Percentiles rank a stretch among this genome's conserved stretches.
These are phyloP conservation scores for Esperia sulphurella DNA, from an alignment of 2,888 invertebrate species.

Conservation along the genomic window DNA sequence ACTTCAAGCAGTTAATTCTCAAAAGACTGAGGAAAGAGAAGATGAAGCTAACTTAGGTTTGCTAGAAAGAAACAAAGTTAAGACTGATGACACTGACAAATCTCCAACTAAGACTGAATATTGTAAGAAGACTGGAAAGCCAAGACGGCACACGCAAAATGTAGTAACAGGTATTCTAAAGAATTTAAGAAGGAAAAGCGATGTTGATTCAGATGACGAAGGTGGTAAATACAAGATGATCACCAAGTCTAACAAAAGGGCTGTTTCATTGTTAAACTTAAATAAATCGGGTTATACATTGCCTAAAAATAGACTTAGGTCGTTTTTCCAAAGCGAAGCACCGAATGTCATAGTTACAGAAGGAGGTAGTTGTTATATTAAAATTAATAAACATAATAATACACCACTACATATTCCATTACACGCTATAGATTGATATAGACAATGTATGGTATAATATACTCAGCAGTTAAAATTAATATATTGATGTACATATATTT, in stretches of 20 bases:
- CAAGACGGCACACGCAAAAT: slow-evolving; percentile 46
- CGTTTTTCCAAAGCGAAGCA: slow-evolving; percentile 68
- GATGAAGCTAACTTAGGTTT: slow-evolving; percentile 56
- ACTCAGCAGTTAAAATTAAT: too few species aligned
- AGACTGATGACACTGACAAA: slow-evolving; percentile 31
- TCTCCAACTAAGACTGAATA: slow-evolving; percentile 46
- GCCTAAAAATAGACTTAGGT: slow-evolving; percentile 58
- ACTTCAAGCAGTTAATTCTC: slow-evolving; percentile 34
- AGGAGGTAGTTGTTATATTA: slow-evolving; percentile 62
- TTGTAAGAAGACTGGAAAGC: slow-evolving; percentile 61
- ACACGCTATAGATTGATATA: neutral
- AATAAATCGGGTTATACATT: slow-evolving; percentile 56
- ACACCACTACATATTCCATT: slow-evolving; percentile 6
- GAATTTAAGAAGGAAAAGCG: slow-evolving; percentile 55
- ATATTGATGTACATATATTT: too few species aligned
- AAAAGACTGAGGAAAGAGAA: slow-evolving; percentile 34
- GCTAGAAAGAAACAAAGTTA: slow-evolving; percentile 55
- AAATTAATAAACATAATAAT: slow-evolving; percentile 9
- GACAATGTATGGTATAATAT: too few species aligned
- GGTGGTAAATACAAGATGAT: slow-evolving; percentile 71
- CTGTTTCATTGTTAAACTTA: slow-evolving; percentile 58
- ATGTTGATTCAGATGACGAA: slow-evolving; percentile 63
- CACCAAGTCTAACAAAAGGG: slow-evolving; percentile 68
- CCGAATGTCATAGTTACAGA: slow-evolving; percentile 73
- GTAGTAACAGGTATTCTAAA: slow-evolving; percentile 59